phyloP scores from a whole-genome alignment of 2,797 vertebrate species.

The Chrosomus eos region DNA sequence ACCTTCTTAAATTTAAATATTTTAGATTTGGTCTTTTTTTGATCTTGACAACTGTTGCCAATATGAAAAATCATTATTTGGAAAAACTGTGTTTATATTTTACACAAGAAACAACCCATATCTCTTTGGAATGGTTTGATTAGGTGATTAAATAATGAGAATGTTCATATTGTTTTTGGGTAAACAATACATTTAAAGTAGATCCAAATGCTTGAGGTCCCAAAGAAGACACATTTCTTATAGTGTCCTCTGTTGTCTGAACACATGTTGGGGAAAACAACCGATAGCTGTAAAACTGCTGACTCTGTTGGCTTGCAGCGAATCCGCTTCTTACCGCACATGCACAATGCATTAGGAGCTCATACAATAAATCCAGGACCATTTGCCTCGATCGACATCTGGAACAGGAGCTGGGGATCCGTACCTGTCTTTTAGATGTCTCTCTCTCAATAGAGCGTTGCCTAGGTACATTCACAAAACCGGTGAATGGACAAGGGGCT shows the following conservation, averaged over 20 bases:
- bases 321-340: slow-evolving; percentile 61
- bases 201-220: neutral
- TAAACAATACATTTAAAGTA: neutral
- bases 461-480: slow-evolving; percentile 76
- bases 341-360: slow-evolving; percentile 74
- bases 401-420: slow-evolving; percentile 73
- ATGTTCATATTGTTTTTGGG: too few relatives aligned
- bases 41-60: neutral
- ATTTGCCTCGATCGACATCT: slow-evolving; percentile 74
- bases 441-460: slow-evolving; percentile 67
- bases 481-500: slow-evolving; percentile 71
- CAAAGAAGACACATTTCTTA: slow-evolving; percentile 44
- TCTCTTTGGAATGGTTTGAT: neutral
- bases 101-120: neutral
- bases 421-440: slow-evolving; percentile 74
- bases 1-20: too few relatives aligned
- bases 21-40: too few relatives aligned
- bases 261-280: slow-evolving; percentile 62
- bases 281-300: slow-evolving; percentile 68
- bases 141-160: too few relatives aligned
- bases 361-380: slow-evolving; percentile 71
- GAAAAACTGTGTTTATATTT: neutral
- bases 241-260: slow-evolving; percentile 64
- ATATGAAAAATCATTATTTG: neutral
- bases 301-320: slow-evolving; percentile 70